These are phyloP conservation scores for Muntiacus reevesi DNA, from an alignment of 2,113 vertebrate species.

Conservation along the genomic window DNA sequence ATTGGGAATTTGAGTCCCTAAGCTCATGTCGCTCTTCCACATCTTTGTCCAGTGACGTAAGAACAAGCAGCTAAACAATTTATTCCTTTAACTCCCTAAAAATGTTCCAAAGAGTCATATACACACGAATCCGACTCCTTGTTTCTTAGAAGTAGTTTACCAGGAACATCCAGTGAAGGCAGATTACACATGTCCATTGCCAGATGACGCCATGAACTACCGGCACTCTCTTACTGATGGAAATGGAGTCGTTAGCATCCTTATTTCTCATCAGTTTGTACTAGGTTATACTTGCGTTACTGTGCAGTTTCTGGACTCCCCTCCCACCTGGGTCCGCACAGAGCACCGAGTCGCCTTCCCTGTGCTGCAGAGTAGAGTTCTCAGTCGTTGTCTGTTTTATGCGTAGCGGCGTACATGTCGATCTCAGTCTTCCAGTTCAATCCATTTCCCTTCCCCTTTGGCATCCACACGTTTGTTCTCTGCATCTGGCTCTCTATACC, in stretches of 20 bases:
- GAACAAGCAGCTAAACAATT: background rate
- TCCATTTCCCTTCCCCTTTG: background rate
- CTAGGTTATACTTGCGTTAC: background rate
- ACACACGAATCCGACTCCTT: background rate
- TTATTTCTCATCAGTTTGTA: background rate
- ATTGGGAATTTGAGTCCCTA: background rate
- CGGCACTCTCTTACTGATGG: background rate
- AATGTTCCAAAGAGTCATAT: background rate
- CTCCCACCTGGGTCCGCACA: background rate
- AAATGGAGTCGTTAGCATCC: background rate
- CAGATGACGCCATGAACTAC: background rate
- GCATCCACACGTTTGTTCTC: background rate
- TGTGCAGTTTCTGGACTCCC: background rate
- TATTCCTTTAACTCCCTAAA: background rate
- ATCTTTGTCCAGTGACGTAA: background rate
- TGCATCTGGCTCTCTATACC: background rate
- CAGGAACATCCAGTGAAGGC: background rate
- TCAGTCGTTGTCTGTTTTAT: rapidly evolving
- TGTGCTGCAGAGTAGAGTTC: rapidly evolving
- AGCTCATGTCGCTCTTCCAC: background rate
- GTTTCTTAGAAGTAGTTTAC: background rate
- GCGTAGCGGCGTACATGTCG: background rate
- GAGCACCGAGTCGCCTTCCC: rapidly evolving
- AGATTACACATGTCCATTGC: background rate
- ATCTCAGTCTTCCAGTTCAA: background rate